Evolutionary conservation across 2,113 vertebrate genomes (phyloP).

Genomic region (Carassius carassius): DNA sequence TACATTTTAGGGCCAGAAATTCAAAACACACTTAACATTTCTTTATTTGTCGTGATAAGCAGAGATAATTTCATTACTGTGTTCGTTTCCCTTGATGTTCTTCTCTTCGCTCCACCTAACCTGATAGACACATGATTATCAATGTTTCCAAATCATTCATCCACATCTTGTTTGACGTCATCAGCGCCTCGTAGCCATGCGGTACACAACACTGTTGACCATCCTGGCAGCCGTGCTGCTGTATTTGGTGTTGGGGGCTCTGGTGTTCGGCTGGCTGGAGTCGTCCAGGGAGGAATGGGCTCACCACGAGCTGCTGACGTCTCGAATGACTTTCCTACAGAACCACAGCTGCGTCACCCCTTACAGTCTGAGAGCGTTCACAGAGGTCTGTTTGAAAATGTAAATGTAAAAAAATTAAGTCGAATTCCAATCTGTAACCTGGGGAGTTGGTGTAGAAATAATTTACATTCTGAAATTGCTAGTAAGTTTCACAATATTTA

Average conservation of each 20-base stretch:
- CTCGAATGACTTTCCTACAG: constrained; percentile 72
- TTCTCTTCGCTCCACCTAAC: neutral
- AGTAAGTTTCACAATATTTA: neutral
- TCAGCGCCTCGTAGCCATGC: constrained; percentile 73
- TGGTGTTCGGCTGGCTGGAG: constrained; percentile 85
- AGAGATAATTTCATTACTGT: neutral
- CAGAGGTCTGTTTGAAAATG: constrained; percentile 73
- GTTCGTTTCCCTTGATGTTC: neutral
- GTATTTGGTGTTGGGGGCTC: constrained; percentile 85
- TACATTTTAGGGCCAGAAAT: no score
- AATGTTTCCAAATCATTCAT: neutral
- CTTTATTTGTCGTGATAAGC: neutral
- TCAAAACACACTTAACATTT: neutral
- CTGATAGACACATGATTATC: neutral
- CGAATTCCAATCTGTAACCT: neutral
- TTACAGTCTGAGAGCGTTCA: constrained; percentile 70
- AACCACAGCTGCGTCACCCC: constrained; percentile 77
- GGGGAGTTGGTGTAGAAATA: neutral
- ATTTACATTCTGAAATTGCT: neutral
- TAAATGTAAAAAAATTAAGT: neutral
- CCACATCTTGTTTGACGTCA: constrained; percentile 2
- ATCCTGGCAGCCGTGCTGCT: constrained; percentile 81
- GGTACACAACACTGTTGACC: constrained; percentile 80
- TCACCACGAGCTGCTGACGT: constrained; percentile 65
- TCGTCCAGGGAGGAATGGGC: constrained; percentile 72